These are phyloP conservation scores for Orius laevigatus DNA, from an alignment of 1,140 invertebrate genomes.

Conservation along the genomic window DNA sequence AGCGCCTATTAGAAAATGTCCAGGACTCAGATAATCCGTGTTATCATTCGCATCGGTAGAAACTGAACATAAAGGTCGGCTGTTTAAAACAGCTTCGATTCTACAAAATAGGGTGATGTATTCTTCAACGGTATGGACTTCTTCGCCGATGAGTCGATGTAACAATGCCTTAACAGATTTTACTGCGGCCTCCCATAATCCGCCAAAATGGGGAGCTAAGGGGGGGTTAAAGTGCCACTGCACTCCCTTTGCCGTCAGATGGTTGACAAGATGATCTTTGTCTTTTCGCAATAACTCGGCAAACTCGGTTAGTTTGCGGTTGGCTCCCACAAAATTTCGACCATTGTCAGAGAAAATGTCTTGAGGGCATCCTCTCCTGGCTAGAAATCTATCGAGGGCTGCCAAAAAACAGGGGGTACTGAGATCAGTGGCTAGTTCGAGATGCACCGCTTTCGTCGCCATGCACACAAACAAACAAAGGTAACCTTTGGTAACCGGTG, in stretches of 20 bases:
- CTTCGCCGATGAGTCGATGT: slow-evolving; percentile 18
- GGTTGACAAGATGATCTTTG: too few relatives aligned
- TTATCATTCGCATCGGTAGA: slow-evolving; percentile 20
- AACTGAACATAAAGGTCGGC: slow-evolving; percentile 17
- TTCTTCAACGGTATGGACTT: slow-evolving; percentile 19
- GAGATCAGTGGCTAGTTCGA: slow-evolving; percentile 20
- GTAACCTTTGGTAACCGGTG: slow-evolving; percentile 21
- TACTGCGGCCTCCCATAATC: slow-evolving; percentile 25
- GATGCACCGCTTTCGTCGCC: slow-evolving; percentile 20
- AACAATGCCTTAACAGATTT: slow-evolving; percentile 24
- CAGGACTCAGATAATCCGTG: slow-evolving; percentile 18
- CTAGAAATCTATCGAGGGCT: slow-evolving; percentile 19
- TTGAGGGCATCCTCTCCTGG: slow-evolving; percentile 13
- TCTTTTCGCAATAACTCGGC: neutral
- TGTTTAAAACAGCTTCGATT: slow-evolving; percentile 22
- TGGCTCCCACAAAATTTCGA: slow-evolving; percentile 20
- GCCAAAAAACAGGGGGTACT: slow-evolving; percentile 19
- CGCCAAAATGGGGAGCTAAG: slow-evolving; percentile 23
- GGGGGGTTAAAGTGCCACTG: slow-evolving; percentile 21
- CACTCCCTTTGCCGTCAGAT: neutral
- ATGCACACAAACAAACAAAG: slow-evolving; percentile 21
- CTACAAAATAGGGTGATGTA: slow-evolving; percentile 12
- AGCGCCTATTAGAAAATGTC: slow-evolving; percentile 22
- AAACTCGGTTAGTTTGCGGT: neutral
- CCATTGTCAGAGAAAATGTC: slow-evolving; percentile 23